Conservation (phyloP, 1,140 invertebrate species). For the Adoxophyes honmai region DNA sequence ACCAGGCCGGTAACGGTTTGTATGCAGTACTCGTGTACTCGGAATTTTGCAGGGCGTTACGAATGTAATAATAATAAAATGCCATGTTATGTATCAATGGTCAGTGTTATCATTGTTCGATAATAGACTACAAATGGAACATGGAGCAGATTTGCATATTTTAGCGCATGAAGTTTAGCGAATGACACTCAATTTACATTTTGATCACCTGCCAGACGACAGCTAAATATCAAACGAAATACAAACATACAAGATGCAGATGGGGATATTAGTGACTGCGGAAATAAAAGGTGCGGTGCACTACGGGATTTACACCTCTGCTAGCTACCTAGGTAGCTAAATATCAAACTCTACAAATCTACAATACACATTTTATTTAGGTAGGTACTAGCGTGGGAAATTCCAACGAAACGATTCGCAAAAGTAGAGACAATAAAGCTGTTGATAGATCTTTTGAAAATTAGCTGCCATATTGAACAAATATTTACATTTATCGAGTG, state of each 20-base stretch:
- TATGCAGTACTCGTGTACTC: not conserved
- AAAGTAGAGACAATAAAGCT: too few species aligned
- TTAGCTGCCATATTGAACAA: not conserved
- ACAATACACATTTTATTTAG: too few species aligned
- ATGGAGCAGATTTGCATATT: not conserved
- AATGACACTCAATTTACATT: not conserved
- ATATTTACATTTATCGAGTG: not conserved
- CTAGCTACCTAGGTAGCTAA: too few species aligned
- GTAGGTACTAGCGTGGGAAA: not conserved
- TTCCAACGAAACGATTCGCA: too few species aligned
- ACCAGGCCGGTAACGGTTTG: conserved; percentile 1
- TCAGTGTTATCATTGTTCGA: conserved; percentile 13
- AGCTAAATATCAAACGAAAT: too few species aligned
- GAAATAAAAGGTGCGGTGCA: too few species aligned
- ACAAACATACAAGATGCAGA: too few species aligned
- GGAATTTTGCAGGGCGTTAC: not conserved
- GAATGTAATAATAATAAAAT: conserved; percentile 6
- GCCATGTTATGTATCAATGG: not conserved
- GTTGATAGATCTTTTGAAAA: too few species aligned
- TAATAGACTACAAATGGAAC: not conserved
- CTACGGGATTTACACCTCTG: too few species aligned
- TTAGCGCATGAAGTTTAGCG: too few species aligned
- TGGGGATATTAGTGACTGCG: too few species aligned
- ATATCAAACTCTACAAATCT: too few species aligned
- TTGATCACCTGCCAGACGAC: not conserved